These are phyloP conservation scores for Ectemnius lituratus DNA, from an alignment of 2,888 invertebrate genomes.

Conservation along the genomic window DNA sequence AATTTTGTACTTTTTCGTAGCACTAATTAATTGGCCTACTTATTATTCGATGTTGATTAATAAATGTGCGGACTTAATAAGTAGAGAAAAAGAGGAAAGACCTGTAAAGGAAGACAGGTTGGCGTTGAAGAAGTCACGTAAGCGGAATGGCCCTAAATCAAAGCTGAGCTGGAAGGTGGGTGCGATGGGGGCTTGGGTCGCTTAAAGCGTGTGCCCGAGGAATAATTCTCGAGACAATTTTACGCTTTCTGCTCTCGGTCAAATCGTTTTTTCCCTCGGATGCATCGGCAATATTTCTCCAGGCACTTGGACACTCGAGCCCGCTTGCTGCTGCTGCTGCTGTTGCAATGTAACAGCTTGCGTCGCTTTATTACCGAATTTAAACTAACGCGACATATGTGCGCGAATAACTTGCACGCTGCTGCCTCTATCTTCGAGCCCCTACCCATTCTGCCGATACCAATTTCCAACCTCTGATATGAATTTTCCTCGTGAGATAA, in stretches of 20 bases:
- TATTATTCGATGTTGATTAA: too few species aligned
- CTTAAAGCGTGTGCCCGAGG: background rate
- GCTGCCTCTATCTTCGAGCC: too few species aligned
- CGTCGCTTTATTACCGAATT: slow-evolving; percentile 5
- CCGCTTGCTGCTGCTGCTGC: too few species aligned
- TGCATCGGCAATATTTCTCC: slow-evolving; percentile 7
- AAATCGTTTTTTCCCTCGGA: background rate
- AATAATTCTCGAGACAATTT: background rate
- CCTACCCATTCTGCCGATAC: too few species aligned
- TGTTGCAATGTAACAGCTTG: background rate
- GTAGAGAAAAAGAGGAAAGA: too few species aligned
- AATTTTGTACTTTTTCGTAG: too few species aligned
- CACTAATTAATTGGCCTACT: too few species aligned
- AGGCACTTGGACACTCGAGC: background rate
- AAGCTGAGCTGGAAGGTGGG: background rate
- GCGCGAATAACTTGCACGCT: too few species aligned
- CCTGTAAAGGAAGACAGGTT: too few species aligned
- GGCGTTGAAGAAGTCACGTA: background rate
- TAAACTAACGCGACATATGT: background rate
- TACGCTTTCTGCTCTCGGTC: background rate
- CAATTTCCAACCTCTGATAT: too few species aligned
- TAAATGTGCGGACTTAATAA: too few species aligned
- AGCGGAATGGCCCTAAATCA: slow-evolving; percentile 23
- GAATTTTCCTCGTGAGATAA: too few species aligned
- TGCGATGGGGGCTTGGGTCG: background rate